Conservation (phyloP, 2,888 invertebrate species). For the Lepidonotus clava region DNA sequence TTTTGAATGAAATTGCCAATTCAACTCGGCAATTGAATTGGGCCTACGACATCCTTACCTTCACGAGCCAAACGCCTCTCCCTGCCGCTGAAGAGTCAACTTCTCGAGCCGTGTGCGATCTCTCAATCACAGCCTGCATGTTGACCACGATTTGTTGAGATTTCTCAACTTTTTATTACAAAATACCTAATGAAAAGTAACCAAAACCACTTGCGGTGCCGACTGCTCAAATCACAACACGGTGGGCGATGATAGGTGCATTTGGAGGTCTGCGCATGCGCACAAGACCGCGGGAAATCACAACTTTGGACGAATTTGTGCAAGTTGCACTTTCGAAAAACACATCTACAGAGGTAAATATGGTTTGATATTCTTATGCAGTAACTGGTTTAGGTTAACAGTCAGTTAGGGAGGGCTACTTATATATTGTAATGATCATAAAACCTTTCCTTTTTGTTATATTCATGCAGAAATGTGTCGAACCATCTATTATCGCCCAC, state of each 20-base stretch:
- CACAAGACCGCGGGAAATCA: slow-evolving; percentile 32
- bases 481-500: no score
- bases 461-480: no score
- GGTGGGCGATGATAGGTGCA: slow-evolving; percentile 6
- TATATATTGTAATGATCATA: no score
- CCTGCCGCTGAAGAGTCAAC: slow-evolving; percentile 93
- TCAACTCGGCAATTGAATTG: no score
- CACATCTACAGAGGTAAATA: no score
- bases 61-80: slow-evolving; percentile 97
- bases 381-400: no score
- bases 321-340: no score
- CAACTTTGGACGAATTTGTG: background rate
- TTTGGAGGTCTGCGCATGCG: slow-evolving; percentile 14
- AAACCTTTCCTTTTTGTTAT: no score
- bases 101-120: slow-evolving; percentile 71
- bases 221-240: background rate
- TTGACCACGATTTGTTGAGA: background rate
- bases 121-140: slow-evolving; percentile 62
- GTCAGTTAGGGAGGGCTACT: no score
- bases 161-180: background rate
- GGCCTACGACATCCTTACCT: no score
- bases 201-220: background rate
- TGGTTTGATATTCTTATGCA: no score
- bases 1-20: no score
- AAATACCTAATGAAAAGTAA: background rate